Conservation (phyloP, 1,140 invertebrate genomes). For the Trigoniulus corallinus region DNA sequence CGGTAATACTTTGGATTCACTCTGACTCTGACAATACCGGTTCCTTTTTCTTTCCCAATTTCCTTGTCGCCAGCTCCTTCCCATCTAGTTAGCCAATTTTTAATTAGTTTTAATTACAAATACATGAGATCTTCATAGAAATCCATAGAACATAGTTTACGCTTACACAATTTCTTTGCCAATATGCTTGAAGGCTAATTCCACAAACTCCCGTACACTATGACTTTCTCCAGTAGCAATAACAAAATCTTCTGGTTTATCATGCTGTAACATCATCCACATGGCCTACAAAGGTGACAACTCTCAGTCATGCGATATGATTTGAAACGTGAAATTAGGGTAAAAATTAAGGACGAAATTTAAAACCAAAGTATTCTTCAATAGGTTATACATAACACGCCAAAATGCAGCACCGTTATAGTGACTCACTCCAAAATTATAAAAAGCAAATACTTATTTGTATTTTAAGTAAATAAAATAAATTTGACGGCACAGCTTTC, state of each 20-base stretch:
- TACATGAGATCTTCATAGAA: no score
- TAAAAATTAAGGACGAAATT: not conserved
- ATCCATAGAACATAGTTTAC: not conserved
- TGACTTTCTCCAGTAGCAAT: conserved; percentile 90
- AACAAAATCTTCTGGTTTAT: conserved; percentile 86
- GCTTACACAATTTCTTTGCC: conserved; percentile 32
- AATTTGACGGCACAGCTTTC: no score
- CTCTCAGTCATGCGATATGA: not conserved
- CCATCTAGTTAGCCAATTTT: conserved; percentile 41
- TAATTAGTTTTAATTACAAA: conserved; percentile 6
- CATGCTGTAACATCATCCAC: conserved; percentile 98
- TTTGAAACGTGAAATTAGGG: not conserved
- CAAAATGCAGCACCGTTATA: no score
- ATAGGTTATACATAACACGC: no score
- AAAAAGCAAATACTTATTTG: not conserved
- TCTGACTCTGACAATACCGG: conserved; percentile 62
- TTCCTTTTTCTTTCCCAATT: conserved; percentile 67
- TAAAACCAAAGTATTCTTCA: no score
- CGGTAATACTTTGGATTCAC: conserved; percentile 92
- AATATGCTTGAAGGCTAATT: conserved; percentile 69
- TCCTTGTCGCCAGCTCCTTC: conserved; percentile 68
- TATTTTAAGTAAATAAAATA: no score
- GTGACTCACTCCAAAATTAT: no score
- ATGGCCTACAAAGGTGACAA: conserved; percentile 54
- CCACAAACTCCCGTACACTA: conserved; percentile 93